Base-by-base conservation (phyloP, 1,140 invertebrate species). In the Drosophila punjabiensis region DNA sequence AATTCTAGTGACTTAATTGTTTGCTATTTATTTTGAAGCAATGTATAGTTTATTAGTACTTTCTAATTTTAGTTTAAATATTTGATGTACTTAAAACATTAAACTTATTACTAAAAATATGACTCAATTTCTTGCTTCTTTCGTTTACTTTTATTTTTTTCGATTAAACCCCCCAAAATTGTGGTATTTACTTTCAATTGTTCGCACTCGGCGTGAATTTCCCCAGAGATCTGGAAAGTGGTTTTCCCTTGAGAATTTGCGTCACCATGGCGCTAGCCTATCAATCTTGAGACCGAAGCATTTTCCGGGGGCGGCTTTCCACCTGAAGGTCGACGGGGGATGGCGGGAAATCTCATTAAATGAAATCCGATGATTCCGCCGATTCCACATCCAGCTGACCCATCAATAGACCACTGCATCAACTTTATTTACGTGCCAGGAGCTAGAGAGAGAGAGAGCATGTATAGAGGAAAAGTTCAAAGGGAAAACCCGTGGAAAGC, bases 341-440 rank as follows among this genome's bases (percentile, higher is more conserved):
- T n/a, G n/a, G n/a, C n/a, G n/a, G n/a, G 50, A 78, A 78, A 78
- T 78, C 76, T 78, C 75, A 78, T 78, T 78, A 78, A 78, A 78
- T 45, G 76, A 69, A 78, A 78, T 78, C 75, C 76, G 58, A 78
- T 78, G 75, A 71, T 61, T n/a, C 50, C 66, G 32, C 7, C 32
- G 20, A 48, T 56, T 24, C 55, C 50, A 32, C 30, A 45, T 70
- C 24, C 30, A 70, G 55, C 64, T 70, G 56, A 61, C 74, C 68
- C 50, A 71, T 48, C 76, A 60, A 78, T 78, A 61, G 76, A 78
- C 62, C 48, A 58, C 39, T 35, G 58, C 59, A 62, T 62, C 73
- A 75, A 76, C 60, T 65, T 58, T 66, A 66, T 76, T 66, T 76
- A 65, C 74, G 52, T 47, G 32, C 58, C 56, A 56, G 55, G 4